Base-by-base conservation (phyloP, 2,113 vertebrate genomes). In the Castor canadensis region DNA sequence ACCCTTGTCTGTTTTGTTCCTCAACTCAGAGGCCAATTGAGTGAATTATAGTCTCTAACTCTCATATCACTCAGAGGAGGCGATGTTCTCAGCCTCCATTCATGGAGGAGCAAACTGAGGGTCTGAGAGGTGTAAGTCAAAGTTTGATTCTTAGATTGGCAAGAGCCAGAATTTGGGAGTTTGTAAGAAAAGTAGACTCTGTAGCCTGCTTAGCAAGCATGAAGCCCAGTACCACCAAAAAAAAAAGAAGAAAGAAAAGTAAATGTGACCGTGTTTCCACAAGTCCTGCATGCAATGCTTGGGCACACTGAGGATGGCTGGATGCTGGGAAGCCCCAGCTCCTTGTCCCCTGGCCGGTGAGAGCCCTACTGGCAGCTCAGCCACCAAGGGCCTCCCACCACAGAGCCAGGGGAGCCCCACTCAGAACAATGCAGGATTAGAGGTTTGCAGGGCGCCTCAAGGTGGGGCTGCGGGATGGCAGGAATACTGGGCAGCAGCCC, bases 401-500 rank as follows among this genome's bases (percentile, higher is more conserved):
- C 87, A 54, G 35, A 20, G 66, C 26, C 5, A 40, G 86, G 35
- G 80, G n/a, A 85, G 32, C 45, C 60, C 47, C 26, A 0, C 7
- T 30, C 6, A 0, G 38, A 89, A 80, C 60, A 66, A 43, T 6
- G 49, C 32, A 45, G 64, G 95, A 93, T 62, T 17, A 95, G 89
- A 87, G 67, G 92, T 67, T 95, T 92, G 19, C 0, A 86, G 89
- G 62, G 56, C 49, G 95, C 93, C 79, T 6, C 30, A 4, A 82
- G 90, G 94, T 91, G 76, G 52, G 58, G 54, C 81, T 93, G 91
- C 28, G 52, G 86, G 43, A 58, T 0, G 0, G 66, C 58, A 89
- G 84, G 94, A 91, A 87, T 91, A 81, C 30, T 64, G 26, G 88
- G 81, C 90, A 94, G 69, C 26, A 85, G 85, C 90, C 88, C 20